phyloP scores from a whole-genome alignment of 37 sponge, comb jelly and placozoan genomes.

The Amphimedon queenslandica region DNA sequence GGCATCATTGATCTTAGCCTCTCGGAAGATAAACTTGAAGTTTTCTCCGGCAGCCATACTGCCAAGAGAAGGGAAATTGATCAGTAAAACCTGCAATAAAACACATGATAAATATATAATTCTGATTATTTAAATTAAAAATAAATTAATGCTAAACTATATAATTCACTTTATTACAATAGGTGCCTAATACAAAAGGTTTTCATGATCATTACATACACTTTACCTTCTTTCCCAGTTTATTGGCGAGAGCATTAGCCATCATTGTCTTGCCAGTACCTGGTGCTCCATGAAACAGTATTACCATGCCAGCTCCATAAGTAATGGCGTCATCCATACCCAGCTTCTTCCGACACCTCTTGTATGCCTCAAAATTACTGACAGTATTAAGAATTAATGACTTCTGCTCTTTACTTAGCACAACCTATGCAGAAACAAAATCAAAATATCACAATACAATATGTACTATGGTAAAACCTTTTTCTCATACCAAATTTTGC shows the following conservation, averaged over 20 bases:
- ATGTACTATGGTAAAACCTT: too few species aligned
- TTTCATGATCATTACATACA: not conserved
- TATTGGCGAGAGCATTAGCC: conserved; percentile 85
- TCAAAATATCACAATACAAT: too few species aligned
- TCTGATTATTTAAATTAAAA: not conserved
- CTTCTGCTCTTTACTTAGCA: conserved; percentile 79
- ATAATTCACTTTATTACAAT: not conserved
- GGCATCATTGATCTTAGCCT: conserved; percentile 90
- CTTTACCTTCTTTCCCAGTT: conserved; percentile 65
- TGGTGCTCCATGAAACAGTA: conserved; percentile 81
- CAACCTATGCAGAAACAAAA: too few species aligned
- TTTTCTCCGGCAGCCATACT: conserved; percentile 81
- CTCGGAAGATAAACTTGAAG: conserved; percentile 86
- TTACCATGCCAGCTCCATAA: conserved; percentile 82
- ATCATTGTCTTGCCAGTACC: conserved; percentile 91
- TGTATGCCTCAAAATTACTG: conserved; percentile 82
- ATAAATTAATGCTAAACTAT: too few species aligned
- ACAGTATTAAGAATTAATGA: conserved; percentile 72
- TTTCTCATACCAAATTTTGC: too few species aligned
- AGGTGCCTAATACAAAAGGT: not conserved
- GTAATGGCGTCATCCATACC: conserved; percentile 84
- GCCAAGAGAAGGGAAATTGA: conserved; percentile 85
- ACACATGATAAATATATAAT: not conserved
- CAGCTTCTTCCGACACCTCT: conserved; percentile 56
- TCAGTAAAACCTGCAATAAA: conserved; percentile 58